Base-by-base conservation (phyloP, 2,113 vertebrate genomes). In the Oreocharis arfaki region DNA sequence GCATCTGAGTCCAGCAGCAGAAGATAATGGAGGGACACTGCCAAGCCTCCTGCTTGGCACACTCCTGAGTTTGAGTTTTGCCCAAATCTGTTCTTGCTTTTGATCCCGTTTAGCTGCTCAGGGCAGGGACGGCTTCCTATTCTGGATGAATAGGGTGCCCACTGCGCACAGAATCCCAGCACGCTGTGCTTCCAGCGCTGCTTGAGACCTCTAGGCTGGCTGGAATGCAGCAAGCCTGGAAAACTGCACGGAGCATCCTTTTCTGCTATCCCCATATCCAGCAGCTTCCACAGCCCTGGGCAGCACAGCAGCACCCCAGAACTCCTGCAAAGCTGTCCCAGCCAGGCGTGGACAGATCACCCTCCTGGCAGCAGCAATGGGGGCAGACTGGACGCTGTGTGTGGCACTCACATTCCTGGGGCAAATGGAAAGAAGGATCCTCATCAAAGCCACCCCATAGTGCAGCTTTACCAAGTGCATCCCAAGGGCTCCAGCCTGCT, bases 41-140 rank as follows among this genome's bases (percentile, higher is more conserved):
- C 95, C 96, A 96, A 96, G 76, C 80, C 93, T 93, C 81, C 92
- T 87, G 92, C 95, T 97, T 96, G 90, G 95, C 96, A 90, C 60
- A 49, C 65, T 67, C 76, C 44, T 39, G 89, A 47, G 69, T 70
- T 59, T 63, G 84, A 5, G 0, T 49, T 92, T 90, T 77, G 79
- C 76, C 92, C 67, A 64, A 70, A 74, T 90, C 60, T 77, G 71
- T 49, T 95, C 80, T 76, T 84, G 90, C 69, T 89, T 92, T 94
- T 5, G 10, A 90, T 96, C 27, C 79, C 0, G 1, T 56, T 82
- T 44, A 61, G 80, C 86, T 82, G 90, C 24, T 82, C 56, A 37
- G 76, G 73, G 46, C 84, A 90, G 50, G 76, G 83, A 65, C 56
- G 64, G 92, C 77, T 92, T 93, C 89, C 80, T 53, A 64, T 90